Conservation (phyloP, 2,113 vertebrate species). For the Pampusana beccarii region DNA sequence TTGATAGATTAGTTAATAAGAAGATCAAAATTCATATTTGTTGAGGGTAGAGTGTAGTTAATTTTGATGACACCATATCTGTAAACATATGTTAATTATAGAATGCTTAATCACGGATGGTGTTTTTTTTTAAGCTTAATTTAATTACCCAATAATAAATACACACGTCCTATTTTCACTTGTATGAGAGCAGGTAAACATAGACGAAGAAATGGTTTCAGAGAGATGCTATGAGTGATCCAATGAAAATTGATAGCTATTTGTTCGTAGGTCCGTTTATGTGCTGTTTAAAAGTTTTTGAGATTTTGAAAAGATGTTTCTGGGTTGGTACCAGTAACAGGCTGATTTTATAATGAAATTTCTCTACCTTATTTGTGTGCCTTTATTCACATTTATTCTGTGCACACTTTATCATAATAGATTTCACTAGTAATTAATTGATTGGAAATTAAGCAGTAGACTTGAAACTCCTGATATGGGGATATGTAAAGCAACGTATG, state of each 20-base stretch:
- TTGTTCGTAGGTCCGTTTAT: background rate
- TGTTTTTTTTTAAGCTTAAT: background rate
- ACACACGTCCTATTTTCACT: background rate
- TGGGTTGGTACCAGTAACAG: background rate
- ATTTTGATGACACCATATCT: background rate
- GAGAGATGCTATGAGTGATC: background rate
- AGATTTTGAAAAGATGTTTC: background rate
- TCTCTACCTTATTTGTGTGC: background rate
- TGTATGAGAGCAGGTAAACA: background rate
- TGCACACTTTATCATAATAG: background rate
- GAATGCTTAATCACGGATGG: background rate
- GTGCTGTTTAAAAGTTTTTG: accelerated
- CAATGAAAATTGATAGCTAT: background rate
- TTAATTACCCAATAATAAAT: background rate
- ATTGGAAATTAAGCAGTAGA: background rate
- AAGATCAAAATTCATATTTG: background rate
- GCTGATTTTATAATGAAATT: background rate
- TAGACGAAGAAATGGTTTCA: background rate
- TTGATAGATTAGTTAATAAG: background rate
- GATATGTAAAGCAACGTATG: background rate
- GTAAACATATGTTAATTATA: conserved; percentile 29
- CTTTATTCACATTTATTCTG: background rate
- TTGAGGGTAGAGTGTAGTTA: background rate
- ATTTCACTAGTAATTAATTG: background rate
- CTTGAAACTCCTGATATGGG: background rate